These are phyloP conservation scores for Parapsyche elsis DNA, from an alignment of 1,140 invertebrate genomes.

Conservation along the genomic window DNA sequence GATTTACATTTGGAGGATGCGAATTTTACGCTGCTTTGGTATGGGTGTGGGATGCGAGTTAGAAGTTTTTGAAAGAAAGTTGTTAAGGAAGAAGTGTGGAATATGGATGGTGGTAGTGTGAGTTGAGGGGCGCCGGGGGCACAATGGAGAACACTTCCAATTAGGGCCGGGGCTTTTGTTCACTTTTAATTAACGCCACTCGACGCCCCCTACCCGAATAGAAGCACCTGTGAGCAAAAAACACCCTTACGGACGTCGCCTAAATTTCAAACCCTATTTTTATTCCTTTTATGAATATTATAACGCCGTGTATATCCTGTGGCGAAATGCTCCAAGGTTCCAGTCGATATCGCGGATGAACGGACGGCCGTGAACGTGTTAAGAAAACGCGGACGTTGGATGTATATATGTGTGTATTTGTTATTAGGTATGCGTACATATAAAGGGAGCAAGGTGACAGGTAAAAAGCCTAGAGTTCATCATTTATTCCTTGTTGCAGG, in stretches of 20 bases:
- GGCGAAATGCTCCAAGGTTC: not conserved
- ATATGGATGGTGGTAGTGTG: not conserved
- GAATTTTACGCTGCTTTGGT: too few species aligned
- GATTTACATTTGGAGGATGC: too few species aligned
- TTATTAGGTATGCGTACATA: slow-evolving; percentile 15
- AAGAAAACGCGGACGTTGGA: not conserved
- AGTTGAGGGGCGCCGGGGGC: slow-evolving; percentile 33
- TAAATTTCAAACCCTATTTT: not conserved
- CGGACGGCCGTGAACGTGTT: not conserved
- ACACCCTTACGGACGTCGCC: not conserved
- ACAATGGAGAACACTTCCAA: slow-evolving; percentile 48
- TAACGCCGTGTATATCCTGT: too few species aligned
- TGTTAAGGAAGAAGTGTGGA: not conserved
- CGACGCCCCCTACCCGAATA: slow-evolving; percentile 21
- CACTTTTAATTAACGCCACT: slow-evolving; percentile 53
- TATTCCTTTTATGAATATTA: slow-evolving; percentile 2
- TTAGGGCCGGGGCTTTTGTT: slow-evolving; percentile 50
- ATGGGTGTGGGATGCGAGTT: not conserved
- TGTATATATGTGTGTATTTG: not conserved
- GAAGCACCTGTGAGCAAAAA: slow-evolving; percentile 16
- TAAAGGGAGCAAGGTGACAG: slow-evolving; percentile 32
- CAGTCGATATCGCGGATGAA: not conserved
- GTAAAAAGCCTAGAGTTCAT: slow-evolving; percentile 40
- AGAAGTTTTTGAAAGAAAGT: slow-evolving; percentile 15
- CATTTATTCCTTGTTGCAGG: slow-evolving; percentile 32